phyloP scores from a whole-genome alignment of 1,140 invertebrate genomes.

The Venturia canescens region DNA sequence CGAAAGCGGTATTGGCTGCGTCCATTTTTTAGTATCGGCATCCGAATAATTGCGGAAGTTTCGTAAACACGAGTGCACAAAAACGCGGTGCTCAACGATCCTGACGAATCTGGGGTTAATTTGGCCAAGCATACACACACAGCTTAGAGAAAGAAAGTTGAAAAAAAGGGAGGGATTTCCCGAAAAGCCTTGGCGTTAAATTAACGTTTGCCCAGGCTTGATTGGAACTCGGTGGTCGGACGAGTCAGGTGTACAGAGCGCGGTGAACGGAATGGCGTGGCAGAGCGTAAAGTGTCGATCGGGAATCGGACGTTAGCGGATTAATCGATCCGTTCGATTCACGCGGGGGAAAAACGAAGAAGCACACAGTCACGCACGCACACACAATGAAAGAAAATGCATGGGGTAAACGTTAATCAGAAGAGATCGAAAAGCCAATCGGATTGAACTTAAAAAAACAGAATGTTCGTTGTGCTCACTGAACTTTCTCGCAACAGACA shows the following conservation, averaged over 20 bases:
- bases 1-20: no score
- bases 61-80: no score
- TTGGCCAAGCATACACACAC: constrained; percentile 51
- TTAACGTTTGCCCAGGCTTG: constrained; percentile 69
- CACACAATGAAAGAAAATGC: constrained; percentile 16
- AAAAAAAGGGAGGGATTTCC: constrained; percentile 63
- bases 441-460: background rate
- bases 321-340: constrained; percentile 65
- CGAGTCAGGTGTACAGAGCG: constrained; percentile 51
- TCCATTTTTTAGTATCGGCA: no score
- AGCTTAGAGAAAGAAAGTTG: constrained; percentile 62
- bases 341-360: constrained; percentile 2
- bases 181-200: constrained; percentile 71
- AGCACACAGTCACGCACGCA: no score
- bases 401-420: background rate
- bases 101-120: no score
- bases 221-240: constrained; percentile 61
- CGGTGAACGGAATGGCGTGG: background rate
- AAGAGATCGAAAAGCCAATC: background rate
- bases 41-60: no score
- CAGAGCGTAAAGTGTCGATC: constrained; percentile 47
- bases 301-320: constrained; percentile 68
- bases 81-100: no score
- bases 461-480: no score
- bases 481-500: no score